Evolutionary conservation across 1,140 invertebrate genomes (phyloP), one percentile per base, ranked within the genome.

Genomic region (Lepidostoma basale): DNA sequence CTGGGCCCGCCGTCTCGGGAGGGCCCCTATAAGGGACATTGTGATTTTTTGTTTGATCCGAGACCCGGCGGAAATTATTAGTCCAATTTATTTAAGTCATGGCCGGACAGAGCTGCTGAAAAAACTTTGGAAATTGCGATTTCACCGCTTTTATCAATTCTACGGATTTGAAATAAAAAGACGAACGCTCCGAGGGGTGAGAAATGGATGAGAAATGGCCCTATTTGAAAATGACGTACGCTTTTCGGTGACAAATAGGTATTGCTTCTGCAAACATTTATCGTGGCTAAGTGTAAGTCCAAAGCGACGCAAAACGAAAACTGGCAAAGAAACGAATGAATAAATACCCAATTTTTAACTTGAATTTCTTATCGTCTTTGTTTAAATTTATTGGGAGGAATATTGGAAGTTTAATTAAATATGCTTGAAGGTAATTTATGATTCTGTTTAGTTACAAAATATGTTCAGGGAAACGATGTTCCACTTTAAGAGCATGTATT

Each of bases 11-110:
- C 4, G 33, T 49, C 45, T 22, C 22, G 10, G 12, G 12, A 52
- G n/a, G n/a, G n/a, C n/a, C n/a, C n/a, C n/a, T n/a, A 47, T 10
- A 9, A 52, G 18, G 14, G 49, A 54, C 26, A 16, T 30, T 12
- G 30, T 36, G 12, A 60, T 26, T 64, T 65, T 65, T 65, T 65
- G 23, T 54, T 26, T 65, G 25, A 42, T 62, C 20, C 39, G n/a
- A 18, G 40, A 12, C 9, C n/a, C 26, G 25, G 26, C 26, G 36
- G 28, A 44, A 65, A 54, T 65, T 65, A 65, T 65, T 65, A 54
- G 62, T 65, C 30, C 62, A 65, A 65, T 65, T 65, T 65, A 56
- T 65, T 65, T 65, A 40, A 65, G 62, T 65, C 62, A 65, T 52
- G 23, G 47, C 62, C 62, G 62, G 62, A 65, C 62, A 49, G 25